Evolutionary conservation across 2,113 vertebrate species (phyloP).

Genomic region (Progne subis): DNA sequence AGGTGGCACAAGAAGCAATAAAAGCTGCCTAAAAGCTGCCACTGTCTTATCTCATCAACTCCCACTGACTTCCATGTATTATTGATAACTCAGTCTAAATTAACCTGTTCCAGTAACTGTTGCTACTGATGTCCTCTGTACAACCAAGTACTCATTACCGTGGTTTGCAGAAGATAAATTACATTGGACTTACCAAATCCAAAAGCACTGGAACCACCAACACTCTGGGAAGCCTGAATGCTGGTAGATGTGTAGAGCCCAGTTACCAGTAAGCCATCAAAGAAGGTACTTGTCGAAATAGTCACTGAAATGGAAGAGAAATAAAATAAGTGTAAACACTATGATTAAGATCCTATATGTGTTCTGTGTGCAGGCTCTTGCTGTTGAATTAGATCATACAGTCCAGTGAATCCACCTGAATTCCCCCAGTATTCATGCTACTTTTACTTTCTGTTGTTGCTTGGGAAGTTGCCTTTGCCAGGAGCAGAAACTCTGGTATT

Average conservation of each 20-base stretch:
- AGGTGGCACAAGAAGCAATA: neutral
- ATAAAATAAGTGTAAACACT: neutral
- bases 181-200: constrained; percentile 89
- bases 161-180: neutral
- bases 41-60: neutral
- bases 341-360: neutral
- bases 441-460: neutral
- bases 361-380: neutral
- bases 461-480: neutral
- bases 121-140: neutral
- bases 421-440: neutral
- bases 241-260: constrained; percentile 97
- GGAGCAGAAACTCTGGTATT: neutral
- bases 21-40: neutral
- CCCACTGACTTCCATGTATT: neutral
- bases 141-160: neutral
- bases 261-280: constrained; percentile 94
- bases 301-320: constrained; percentile 82
- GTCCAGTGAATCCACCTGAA: neutral
- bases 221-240: constrained; percentile 88
- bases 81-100: neutral
- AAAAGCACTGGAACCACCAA: constrained; percentile 88
- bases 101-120: neutral
- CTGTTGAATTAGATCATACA: neutral
- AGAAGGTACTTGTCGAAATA: constrained; percentile 94